A percentile compares a stretch with the other conserved stretches of the same genome.
Evolutionary conservation across 2,113 vertebrate species (phyloP).

Genomic region (Puffinus mauretanicus): DNA sequence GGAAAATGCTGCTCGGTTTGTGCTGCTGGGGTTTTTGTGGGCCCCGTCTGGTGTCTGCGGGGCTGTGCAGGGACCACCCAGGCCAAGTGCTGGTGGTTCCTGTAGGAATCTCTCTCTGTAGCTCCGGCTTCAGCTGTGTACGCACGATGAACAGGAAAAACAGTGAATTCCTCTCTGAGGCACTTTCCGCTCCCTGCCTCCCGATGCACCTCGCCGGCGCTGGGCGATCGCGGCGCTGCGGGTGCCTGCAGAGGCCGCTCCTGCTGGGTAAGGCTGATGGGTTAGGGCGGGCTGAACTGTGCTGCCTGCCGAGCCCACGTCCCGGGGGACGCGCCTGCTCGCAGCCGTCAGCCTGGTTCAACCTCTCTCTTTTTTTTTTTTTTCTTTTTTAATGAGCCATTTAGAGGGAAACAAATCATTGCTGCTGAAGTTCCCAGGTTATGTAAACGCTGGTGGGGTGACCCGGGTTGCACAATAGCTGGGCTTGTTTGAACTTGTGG

Average conservation of each 20-base stretch:
- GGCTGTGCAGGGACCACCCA: fast-evolving
- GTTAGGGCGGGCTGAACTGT: no score
- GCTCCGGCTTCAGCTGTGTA: fast-evolving
- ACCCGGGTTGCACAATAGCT: background rate
- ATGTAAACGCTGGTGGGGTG: background rate
- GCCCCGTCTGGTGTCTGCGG: fast-evolving
- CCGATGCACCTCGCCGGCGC: fast-evolving
- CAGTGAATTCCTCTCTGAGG: fast-evolving
- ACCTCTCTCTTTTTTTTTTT: fast-evolving
- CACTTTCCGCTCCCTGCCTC: background rate
- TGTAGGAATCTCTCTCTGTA: fast-evolving
- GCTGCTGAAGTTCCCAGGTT: background rate
- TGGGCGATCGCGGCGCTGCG: fast-evolving
- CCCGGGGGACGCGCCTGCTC: fast-evolving
- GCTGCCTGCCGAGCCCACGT: fast-evolving
- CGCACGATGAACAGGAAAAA: fast-evolving
- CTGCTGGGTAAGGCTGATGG: fast-evolving
- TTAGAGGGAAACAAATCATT: background rate
- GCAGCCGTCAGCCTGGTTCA: background rate
- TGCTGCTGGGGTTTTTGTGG: fast-evolving
- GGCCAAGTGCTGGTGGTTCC: fast-evolving
- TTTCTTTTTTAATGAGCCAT: background rate
- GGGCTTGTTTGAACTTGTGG: background rate
- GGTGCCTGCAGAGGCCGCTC: fast-evolving
- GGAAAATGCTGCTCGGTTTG: fast-evolving